Conservation (phyloP, 2,797 vertebrate species). For the Onychomys torridus region DNA sequence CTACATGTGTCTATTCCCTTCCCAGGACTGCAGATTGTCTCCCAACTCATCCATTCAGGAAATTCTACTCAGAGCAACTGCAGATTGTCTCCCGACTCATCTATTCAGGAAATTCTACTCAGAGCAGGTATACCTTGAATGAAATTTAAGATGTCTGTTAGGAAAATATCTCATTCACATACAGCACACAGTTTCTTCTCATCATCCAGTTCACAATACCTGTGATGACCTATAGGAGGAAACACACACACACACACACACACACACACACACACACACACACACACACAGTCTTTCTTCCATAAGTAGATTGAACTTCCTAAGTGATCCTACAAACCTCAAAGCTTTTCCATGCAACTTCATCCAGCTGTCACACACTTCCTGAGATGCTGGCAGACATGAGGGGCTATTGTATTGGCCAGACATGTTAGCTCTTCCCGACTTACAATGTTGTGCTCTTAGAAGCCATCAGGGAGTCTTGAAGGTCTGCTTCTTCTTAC, state of each 20-base stretch:
- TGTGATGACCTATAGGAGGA: background rate
- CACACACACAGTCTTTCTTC: background rate
- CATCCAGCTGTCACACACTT: background rate
- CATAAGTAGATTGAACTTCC: background rate
- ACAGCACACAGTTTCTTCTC: background rate
- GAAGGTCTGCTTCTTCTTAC: slow-evolving; percentile 74
- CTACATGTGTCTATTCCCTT: background rate
- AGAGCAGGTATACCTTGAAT: background rate
- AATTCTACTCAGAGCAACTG: no score
- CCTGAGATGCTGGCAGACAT: background rate
- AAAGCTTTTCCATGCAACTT: fast-evolving
- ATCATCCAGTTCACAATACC: background rate
- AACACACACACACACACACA: background rate
- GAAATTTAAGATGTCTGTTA: background rate
- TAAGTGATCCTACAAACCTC: background rate
- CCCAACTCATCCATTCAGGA: background rate
- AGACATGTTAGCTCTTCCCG: slow-evolving; percentile 69
- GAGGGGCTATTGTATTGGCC: background rate
- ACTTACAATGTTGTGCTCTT: slow-evolving; percentile 61
- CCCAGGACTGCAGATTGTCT: background rate
- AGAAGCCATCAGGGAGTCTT: slow-evolving; percentile 75
- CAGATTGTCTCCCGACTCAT: background rate
- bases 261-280: background rate
- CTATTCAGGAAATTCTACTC: background rate
- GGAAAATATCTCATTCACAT: background rate